Percentiles rank a stretch among this genome's conserved stretches.
These are phyloP conservation scores for Hemicordylus capensis DNA, from an alignment of 2,113 vertebrate genomes.

Conservation along the genomic window DNA sequence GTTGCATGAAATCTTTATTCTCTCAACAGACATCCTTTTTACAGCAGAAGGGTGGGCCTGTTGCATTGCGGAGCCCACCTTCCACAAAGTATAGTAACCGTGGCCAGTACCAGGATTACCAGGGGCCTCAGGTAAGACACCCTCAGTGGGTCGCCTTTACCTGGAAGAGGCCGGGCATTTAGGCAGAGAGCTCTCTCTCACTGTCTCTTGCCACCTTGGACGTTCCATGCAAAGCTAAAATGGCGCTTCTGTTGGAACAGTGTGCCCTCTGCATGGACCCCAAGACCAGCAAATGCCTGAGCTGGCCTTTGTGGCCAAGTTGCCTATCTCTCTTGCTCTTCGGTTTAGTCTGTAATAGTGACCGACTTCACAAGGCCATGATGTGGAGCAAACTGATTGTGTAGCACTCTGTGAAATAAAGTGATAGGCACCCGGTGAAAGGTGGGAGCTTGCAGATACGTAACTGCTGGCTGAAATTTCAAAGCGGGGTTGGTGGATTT, in stretches of 20 bases:
- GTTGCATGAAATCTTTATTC: slow-evolving; percentile 38
- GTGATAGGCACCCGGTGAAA: no score
- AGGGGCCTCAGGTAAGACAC: not conserved
- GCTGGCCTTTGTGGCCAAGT: not conserved
- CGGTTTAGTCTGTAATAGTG: not conserved
- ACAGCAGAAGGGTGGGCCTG: not conserved
- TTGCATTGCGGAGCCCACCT: not conserved
- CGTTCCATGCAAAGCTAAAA: not conserved
- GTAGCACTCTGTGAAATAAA: not conserved
- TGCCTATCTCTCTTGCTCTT: not conserved
- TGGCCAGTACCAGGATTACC: not conserved
- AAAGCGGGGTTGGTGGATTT: not conserved
- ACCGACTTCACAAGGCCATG: not conserved
- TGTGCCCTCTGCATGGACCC: not conserved
- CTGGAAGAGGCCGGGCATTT: not conserved
- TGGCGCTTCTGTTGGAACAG: no score
- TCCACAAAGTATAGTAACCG: not conserved
- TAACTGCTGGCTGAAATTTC: not conserved
- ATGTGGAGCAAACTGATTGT: not conserved
- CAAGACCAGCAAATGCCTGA: not conserved
- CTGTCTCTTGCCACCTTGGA: not conserved
- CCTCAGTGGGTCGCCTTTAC: not conserved
- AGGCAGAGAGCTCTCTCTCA: not conserved
- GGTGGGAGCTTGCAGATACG: not conserved
- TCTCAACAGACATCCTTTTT: not conserved